phyloP scores from a whole-genome alignment of 1,140 invertebrate species.

The Zaprionus lachaisei region DNA sequence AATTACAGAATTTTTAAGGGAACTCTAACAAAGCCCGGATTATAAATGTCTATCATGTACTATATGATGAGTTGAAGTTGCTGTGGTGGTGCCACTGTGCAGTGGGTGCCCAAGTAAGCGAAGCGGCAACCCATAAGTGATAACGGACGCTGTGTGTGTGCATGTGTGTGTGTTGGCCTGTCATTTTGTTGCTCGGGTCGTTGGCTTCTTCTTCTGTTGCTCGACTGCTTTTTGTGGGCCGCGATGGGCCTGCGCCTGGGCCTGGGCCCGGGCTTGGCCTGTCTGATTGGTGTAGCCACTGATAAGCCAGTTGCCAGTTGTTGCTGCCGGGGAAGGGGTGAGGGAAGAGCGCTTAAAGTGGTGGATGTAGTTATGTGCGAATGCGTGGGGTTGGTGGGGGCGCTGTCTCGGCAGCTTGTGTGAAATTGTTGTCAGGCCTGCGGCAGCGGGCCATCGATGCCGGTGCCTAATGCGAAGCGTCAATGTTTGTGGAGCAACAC shows the following conservation, averaged over 20 bases:
- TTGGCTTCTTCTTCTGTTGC: constrained; percentile 50
- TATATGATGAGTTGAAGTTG: neutral
- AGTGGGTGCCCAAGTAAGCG: constrained; percentile 18
- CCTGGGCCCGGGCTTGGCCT: constrained; percentile 15
- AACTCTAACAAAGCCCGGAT: too few species aligned
- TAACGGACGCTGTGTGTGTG: constrained; percentile 41
- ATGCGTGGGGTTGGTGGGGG: neutral
- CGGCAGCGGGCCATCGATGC: constrained; percentile 36
- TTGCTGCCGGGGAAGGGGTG: constrained; percentile 8
- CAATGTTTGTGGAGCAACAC: constrained; percentile 48
- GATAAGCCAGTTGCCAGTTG: constrained; percentile 58
- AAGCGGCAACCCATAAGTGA: constrained; percentile 60
- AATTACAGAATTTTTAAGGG: too few species aligned
- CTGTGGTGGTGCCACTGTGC: constrained; percentile 46
- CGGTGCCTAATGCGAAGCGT: constrained; percentile 45
- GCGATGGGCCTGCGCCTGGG: neutral
- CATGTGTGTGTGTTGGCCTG: constrained; percentile 38
- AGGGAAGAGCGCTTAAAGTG: neutral
- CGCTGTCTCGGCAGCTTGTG: constrained; percentile 36
- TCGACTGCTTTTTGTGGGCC: constrained; percentile 31
- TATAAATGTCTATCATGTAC: too few species aligned
- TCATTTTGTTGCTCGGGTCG: constrained; percentile 67
- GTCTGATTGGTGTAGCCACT: constrained; percentile 59
- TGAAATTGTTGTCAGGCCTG: constrained; percentile 71
- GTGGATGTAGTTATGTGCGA: neutral